Evolutionary conservation across 2,113 vertebrate genomes (phyloP), one percentile per base, ranked within the genome.

Genomic region (Syngnathus scovelli): DNA sequence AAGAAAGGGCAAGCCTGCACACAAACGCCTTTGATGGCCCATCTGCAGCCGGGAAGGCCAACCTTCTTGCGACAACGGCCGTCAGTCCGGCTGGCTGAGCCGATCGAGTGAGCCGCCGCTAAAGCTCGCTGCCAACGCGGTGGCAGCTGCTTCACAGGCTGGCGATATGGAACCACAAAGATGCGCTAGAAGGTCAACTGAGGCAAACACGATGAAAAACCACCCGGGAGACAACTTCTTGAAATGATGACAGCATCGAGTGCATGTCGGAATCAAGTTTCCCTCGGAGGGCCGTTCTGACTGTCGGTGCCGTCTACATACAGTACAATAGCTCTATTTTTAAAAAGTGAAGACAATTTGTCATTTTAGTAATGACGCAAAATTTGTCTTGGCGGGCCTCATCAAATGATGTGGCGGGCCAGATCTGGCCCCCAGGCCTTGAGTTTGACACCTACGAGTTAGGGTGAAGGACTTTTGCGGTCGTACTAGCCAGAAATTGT

Each of bases 1-100:
- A 84, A 87, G 90, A 90, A 58, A 75, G 74, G 67, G 85, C 88
- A 84, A 23, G 85, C 85, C 70, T 70, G 36, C 58, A 69, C 64
- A 60, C 71, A 80, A 74, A 79, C 0, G 7, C 7, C 63, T 72
- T 74, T 74, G 66, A 83, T 68, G 77, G 61, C 11, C 19, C 37
- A 69, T 78, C 71, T 64, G 66, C 78, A n/a, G 46, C 60, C 70
- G 69, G 66, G 77, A 83, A 81, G 16, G 0, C 5, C 5, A 52
- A 37, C 23, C 46, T 18, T 38, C 41, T 71, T 74, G 5, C 44
- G 51, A 19, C 46, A 61, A 70, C 11, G 67, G 83, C 64, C 79
- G 78, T 76, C 51, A 43, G 36, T 65, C 38, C 43, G 27, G 27
- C 27, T 33, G 27, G 27, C 27, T 33, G 27, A 33, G 27, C 27